Evolutionary conservation across 2,797 vertebrate species (phyloP), one percentile per base, ranked within the genome.

Genomic region (Lateolabrax maculatus): DNA sequence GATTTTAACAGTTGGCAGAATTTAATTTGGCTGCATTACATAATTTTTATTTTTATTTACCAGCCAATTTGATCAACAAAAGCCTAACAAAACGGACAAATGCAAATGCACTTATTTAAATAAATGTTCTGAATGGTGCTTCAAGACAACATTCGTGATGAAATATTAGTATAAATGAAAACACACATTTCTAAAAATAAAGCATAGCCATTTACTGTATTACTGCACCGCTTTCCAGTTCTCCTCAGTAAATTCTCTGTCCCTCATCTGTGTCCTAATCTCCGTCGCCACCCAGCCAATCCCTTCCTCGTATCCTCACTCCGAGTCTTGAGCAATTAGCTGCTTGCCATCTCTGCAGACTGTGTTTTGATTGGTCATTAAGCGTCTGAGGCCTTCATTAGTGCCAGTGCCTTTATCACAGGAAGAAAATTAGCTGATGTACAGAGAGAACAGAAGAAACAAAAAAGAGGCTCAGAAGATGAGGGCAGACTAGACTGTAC

Each of bases 341-440:
- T 48, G 71, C 55, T 67, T 63, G 55, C 83, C 77, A 86, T 87
- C 79, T 81, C 39, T 31, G 79, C 83, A 91, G 84, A 81, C 83
- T 83, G 55, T 74, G 66, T 86, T 90, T 88, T 88, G 80, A 90
- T 91, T 93, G 89, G 89, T 85, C 81, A 88, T 93, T 93, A 89
- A 86, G 80, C 9, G 52, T 86, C 79, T 72, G 53, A 85, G 65
- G 78, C 84, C 74, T 87, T 87, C 79, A 87, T 89, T 89, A 84
- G 72, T 68, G 77, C 83, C 77, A 83, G 75, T 37, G 72, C 55
- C 66, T 81, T 85, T 80, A 90, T 91, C 83, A 85, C 71, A 70
- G 58, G 10, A 37, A 81, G 68, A 80, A 75, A 83, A 90, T 92
- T 81, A 93, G 77, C 9, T 23, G 76, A 81, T 73, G 63, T 70